Base-by-base conservation (phyloP, 92 coral and sea anemone genomes). In the Hydrozoanthus gracilis region DNA sequence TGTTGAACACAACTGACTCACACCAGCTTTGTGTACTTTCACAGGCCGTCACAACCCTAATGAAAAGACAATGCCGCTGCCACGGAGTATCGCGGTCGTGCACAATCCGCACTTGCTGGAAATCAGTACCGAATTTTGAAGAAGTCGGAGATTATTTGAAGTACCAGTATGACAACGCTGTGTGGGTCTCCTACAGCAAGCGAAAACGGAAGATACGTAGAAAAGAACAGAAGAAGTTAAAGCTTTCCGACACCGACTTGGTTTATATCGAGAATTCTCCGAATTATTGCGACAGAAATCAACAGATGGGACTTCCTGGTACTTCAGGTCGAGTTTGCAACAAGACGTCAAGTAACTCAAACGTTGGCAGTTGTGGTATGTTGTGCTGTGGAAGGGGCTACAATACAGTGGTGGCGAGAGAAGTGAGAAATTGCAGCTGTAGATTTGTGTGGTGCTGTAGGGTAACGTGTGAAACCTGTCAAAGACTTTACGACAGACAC, bases 351-450 rank as follows among this genome's bases (percentile, higher is more conserved):
- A 4, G 80, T 20, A 95, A 92, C 39, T 73, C 82, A 20, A 93
- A 92, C 20, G 72, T 79, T 35, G 98, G 93, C 89, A 91, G 96
- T 51, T 96, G 99, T 60, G 91, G 90, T 70, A 47, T 84, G 62
- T 78, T 96, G 82, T 96, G 99, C 80, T 96, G 99, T 15, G 99
- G 99, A 2, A 84, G 82, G 13, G 99, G 99, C 6, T 96, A 96
- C 78, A 93, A 96, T 83, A 96, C 99, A 7, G 90, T 89, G 76
- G 91, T 90, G 18, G 90, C 90, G 50, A 91, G 99, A 61, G 98
- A 95, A 66, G 86, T 80, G 14, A 91, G 72, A 47, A 75, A 87
- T 56, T 96, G 99, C 79, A 90, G 87, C 13, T 96, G 99, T 75
- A 87, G 80, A 86, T 96, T 96, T 82, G 78, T 88, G 13, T 96